A percentile compares a stretch with the other conserved stretches of the same genome.
Conservation (phyloP, 2,113 vertebrate genomes). For the Enhydra lutris region DNA sequence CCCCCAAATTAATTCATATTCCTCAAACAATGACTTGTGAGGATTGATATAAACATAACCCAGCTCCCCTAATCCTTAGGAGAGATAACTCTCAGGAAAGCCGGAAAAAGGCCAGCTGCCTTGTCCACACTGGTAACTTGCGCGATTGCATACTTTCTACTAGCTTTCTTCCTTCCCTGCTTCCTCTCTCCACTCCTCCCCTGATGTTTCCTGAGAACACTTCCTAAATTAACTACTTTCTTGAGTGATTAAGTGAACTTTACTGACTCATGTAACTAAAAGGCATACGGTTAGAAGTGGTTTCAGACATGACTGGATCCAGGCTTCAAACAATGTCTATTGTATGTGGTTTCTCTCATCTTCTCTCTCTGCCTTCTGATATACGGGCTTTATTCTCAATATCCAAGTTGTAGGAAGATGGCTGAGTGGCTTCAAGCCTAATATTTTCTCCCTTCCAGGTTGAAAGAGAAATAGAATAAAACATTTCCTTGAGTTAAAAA, state of each 20-base stretch:
- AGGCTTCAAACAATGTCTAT: background rate
- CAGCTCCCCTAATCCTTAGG: too few relatives aligned
- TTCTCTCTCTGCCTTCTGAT: background rate
- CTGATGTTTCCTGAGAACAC: background rate
- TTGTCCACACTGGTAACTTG: background rate
- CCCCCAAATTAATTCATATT: background rate
- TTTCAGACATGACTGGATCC: background rate
- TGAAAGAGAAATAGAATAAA: background rate
- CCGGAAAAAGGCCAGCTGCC: background rate
- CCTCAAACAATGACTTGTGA: background rate
- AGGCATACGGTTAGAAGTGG: background rate
- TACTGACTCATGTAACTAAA: background rate
- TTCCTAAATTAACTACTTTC: background rate
- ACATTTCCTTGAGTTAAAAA: background rate
- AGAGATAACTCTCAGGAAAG: background rate
- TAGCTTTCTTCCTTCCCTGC: background rate
- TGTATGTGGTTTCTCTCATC: background rate
- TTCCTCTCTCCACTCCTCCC: too few relatives aligned
- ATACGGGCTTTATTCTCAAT: background rate
- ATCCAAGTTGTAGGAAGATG: background rate
- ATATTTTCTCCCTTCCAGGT: background rate
- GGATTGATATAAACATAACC: background rate
- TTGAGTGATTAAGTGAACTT: background rate
- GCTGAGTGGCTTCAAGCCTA: background rate
- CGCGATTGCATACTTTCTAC: background rate